Evolutionary conservation across 1,140 invertebrate genomes (phyloP), one percentile per base, ranked within the genome.

Genomic region (Zaprionus taronus): DNA sequence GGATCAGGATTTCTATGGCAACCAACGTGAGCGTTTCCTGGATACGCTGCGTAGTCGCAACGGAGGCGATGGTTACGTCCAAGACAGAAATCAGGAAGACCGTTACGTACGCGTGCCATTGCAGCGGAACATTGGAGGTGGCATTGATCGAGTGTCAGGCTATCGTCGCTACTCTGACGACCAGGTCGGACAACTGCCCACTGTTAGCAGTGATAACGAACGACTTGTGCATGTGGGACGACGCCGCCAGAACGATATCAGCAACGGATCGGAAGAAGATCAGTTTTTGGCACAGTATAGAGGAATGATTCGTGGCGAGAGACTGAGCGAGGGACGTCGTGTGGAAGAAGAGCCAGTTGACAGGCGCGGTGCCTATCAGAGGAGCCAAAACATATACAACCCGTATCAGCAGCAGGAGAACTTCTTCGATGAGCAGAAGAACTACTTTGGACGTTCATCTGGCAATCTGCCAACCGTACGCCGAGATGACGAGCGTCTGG

Each of bases 201-300:
- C 65, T 28, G 71, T 69, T 2, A 28, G 76, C 51, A 85, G 68
- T 79, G 79, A 5, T 38, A 73, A 49, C 51, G 62, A 76, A 15
- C 83, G 83, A 1, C 76, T 85, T 5, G 51, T 85, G 47, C 61
- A 62, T 34, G 72, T 86, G n/a, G 55, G 49, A 5, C 82, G 82
- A 14, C 82, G 82, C 4, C 82, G 82, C 3, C 53, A 66, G 22
- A 72, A 72, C 31, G 26, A 31, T 17, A 76, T 58, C 24, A 41
- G 14, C 71, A 76, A n/a, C 5, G 28, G 47, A 0, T 14, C 24
- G 6, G 53, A 67, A n/a, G 17, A 66, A 7, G 44, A 64, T 9
- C 56, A 61, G 31, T n/a, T 41, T 31, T 62, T 66, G 63, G 15
- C 28, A 20, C 41, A 65, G 2, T 28, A 24, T 17, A 22, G 12